phyloP scores from a whole-genome alignment of 2,797 vertebrate genomes.

The Myotis myotis region DNA sequence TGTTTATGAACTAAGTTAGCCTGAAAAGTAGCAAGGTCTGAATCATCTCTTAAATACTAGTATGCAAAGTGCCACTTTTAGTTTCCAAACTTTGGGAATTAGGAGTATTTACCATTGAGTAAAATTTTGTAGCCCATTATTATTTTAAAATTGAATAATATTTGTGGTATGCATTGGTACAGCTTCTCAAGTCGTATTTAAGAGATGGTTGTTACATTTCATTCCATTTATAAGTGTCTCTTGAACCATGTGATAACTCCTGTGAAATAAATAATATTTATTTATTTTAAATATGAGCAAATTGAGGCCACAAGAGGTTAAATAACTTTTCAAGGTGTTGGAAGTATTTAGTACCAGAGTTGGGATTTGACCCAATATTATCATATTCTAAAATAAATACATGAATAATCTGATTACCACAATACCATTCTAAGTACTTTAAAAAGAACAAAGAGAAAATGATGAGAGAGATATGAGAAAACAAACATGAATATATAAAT shows the following conservation, averaged over 20 bases:
- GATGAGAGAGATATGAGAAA: not conserved
- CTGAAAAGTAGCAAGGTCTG: not conserved
- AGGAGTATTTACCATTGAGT: not conserved
- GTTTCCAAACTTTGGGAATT: not conserved
- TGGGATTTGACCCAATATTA: not conserved
- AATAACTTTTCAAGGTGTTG: not conserved
- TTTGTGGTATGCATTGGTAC: not conserved
- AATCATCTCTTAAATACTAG: not conserved
- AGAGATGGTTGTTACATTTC: not conserved
- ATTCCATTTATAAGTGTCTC: not conserved
- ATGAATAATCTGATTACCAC: not conserved
- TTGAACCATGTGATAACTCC: not conserved
- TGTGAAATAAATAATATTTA: not conserved
- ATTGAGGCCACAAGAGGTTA: constrained; percentile 12
- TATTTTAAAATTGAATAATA: not conserved
- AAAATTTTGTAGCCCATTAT: not conserved
- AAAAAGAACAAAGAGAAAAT: constrained; percentile 3
- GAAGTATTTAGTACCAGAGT: not conserved
- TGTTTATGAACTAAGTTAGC: not conserved
- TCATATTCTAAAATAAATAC: not conserved
- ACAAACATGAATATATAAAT: not conserved
- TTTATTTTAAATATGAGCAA: constrained; percentile 52
- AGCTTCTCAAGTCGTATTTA: not conserved
- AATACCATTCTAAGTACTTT: not conserved
- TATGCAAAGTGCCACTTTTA: not conserved